phyloP scores from a whole-genome alignment of 2,113 vertebrate species.

The Archocentrus centrarchus region DNA sequence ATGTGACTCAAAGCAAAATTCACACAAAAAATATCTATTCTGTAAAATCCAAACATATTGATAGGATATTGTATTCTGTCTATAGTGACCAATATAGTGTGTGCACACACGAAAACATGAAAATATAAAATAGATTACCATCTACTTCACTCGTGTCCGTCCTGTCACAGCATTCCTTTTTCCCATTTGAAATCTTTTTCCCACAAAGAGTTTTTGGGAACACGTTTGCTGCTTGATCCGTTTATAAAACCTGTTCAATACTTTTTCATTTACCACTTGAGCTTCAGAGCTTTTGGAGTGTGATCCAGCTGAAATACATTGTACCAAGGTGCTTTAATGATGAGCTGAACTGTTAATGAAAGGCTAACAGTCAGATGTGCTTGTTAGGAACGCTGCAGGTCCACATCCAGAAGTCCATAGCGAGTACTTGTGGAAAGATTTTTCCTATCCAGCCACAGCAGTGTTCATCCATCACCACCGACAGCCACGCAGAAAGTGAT shows the following conservation, averaged over 20 bases:
- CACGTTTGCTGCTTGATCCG: not conserved
- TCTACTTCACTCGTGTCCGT: too few species aligned
- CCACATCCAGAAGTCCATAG: not conserved
- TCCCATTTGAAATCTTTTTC: too few species aligned
- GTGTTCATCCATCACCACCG: slow-evolving; percentile 1
- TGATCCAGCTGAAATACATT: not conserved
- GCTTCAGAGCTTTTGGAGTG: fast-evolving
- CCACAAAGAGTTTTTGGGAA: not conserved
- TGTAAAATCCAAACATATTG: too few species aligned
- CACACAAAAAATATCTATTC: too few species aligned
- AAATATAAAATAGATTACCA: too few species aligned
- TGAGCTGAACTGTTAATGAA: not conserved
- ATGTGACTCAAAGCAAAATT: too few species aligned
- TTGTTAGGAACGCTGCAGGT: not conserved
- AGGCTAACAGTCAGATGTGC: not conserved
- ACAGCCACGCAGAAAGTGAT: not conserved
- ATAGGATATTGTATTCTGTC: too few species aligned
- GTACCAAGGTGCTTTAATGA: not conserved
- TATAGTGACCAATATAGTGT: too few species aligned
- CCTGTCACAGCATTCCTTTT: too few species aligned
- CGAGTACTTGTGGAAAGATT: not conserved
- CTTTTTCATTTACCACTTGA: too few species aligned
- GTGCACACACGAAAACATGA: too few species aligned
- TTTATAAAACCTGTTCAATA: not conserved
- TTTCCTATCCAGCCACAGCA: not conserved